Evolutionary conservation across 2,113 vertebrate species (phyloP).

Genomic region (Microcebus murinus): DNA sequence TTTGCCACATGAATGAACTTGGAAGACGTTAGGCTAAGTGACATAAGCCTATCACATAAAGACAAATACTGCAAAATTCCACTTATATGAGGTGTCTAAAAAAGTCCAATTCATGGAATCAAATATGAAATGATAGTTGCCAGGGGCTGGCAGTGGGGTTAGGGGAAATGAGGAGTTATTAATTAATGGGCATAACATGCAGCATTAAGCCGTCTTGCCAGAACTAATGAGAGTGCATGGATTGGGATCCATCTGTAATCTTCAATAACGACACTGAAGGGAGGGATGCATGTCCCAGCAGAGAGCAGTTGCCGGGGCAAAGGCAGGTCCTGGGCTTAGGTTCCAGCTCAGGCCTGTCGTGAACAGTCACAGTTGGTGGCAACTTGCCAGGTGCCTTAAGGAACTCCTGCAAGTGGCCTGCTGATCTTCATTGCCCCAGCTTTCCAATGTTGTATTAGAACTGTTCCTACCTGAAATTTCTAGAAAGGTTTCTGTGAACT

Average conservation of each 20-base stretch:
- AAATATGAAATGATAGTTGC: background rate
- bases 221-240: background rate
- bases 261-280: accelerated
- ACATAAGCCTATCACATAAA: background rate
- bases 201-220: background rate
- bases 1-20: background rate
- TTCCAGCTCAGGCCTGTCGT: background rate
- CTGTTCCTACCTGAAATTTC: background rate
- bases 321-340: background rate
- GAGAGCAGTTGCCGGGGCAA: background rate
- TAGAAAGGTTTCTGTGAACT: background rate
- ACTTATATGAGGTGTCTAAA: background rate
- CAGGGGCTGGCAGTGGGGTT: background rate
- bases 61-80: background rate
- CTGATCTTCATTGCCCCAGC: background rate
- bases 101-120: background rate
- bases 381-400: background rate
- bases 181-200: background rate
- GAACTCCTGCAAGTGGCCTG: background rate
- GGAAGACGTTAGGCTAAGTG: background rate
- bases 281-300: background rate
- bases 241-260: background rate
- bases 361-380: background rate
- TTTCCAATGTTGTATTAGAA: background rate
- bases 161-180: background rate